Percentiles rank a stretch among this genome's conserved stretches.
phyloP scores from a whole-genome alignment of 64 coral and sea anemone genomes.

The Hydrozoanthus tunicans region DNA sequence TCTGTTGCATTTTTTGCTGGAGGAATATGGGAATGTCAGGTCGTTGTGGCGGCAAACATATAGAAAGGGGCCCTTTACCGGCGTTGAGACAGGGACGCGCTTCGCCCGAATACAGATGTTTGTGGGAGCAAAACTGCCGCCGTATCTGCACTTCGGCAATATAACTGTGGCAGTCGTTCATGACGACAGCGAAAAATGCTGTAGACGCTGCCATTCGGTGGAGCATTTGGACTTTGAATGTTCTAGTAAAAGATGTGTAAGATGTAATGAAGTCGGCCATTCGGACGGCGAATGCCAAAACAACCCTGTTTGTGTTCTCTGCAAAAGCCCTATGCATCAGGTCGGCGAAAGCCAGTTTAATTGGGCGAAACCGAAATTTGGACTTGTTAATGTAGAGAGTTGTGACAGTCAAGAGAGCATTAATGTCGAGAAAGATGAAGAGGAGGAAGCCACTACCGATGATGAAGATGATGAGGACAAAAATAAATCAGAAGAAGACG shows the following conservation, averaged over 20 bases:
- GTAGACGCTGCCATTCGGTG: background rate
- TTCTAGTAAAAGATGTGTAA: background rate
- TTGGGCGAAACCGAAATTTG: too few relatives aligned
- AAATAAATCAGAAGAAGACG: background rate
- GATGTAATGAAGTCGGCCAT: too few relatives aligned
- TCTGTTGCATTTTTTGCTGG: too few relatives aligned
- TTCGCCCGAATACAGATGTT: too few relatives aligned
- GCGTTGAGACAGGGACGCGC: too few relatives aligned
- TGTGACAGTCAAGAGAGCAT: background rate
- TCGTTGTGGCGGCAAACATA: too few relatives aligned
- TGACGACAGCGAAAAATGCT: constrained; percentile 26
- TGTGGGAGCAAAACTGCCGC: background rate
- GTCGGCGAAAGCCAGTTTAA: too few relatives aligned
- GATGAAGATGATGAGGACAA: background rate
- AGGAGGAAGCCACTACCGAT: background rate
- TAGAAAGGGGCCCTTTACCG: too few relatives aligned
- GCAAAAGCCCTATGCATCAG: background rate
- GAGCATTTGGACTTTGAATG: constrained; percentile 30
- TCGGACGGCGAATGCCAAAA: background rate
- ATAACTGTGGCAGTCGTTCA: constrained; percentile 21
- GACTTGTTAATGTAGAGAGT: too few relatives aligned
- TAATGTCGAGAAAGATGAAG: background rate
- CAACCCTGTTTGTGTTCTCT: background rate
- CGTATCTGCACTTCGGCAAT: background rate
- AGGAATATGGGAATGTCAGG: too few relatives aligned